Base-by-base conservation (phyloP, 2,113 vertebrate species). In the Himantopus leucocephalus region DNA sequence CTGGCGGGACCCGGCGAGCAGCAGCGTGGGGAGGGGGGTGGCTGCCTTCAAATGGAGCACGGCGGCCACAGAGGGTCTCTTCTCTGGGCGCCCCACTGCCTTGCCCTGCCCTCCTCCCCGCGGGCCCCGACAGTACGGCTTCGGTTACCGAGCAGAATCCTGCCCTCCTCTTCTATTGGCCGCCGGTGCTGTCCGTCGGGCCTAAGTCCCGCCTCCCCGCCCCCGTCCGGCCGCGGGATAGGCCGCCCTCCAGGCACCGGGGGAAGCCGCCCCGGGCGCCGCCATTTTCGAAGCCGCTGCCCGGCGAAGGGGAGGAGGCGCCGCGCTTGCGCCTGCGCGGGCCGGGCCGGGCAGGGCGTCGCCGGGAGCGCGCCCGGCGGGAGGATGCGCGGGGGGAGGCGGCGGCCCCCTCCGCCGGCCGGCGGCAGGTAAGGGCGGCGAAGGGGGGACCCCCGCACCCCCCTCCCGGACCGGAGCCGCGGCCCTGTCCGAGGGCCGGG, bases 131-230 rank as follows among this genome's bases (percentile, higher is more conserved):
- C 59, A 64, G 15, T 2, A 4, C 15, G 12, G 13, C 45, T 35
- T 66, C 4, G 0, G 8, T 2, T 24, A 35, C 35, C 35, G 39
- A 39, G 63, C 35, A 32, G 43, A 30, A 27, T 21, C 35, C 41
- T 24, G 41, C 34, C 47, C 78, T 37, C 39, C 3, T 5, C 18
- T 76, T 0, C 56, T 18, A 71, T 15, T 82, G 71, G 84, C 50
- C 71, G 19, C 0, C 0, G 5, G 19, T 5, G 9, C 56, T 75
- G 80, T 72, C 72, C 13, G 1, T 94, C 53, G n/a, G 6, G 3
- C 0, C 0, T 0, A 41, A 37, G 0, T 0, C 22, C 94, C 71
- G 45, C 82, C 88, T 4, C 0, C 0, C 4, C 5, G 3, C 5
- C 22, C 5, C 6, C 30, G 5, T 20, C 9, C 9, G 0, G 22